These are phyloP conservation scores for Drosophila peninsularis DNA, from an alignment of 2,888 invertebrate genomes.

Conservation along the genomic window DNA sequence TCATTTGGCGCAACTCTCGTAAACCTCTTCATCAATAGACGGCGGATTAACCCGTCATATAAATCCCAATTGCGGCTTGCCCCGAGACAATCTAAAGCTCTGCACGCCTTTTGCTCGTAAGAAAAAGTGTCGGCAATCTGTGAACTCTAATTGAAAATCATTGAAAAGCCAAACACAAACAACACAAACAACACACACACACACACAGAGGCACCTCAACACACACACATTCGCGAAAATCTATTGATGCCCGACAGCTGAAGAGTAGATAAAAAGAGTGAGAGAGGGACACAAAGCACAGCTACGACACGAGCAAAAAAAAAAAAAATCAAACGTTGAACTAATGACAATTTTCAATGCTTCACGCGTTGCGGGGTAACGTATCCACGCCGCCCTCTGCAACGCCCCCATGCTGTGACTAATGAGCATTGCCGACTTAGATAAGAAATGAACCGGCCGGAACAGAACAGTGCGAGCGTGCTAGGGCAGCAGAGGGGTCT, in stretches of 20 bases:
- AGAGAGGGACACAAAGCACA: constrained; percentile 8
- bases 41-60: constrained; percentile 48
- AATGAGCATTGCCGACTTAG: constrained; percentile 73
- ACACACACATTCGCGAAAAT: constrained; percentile 1
- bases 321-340: constrained; percentile 70
- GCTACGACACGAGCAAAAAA: constrained; percentile 40
- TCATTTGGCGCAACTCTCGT: constrained; percentile 19
- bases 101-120: constrained; percentile 35
- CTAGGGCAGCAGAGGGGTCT: neutral
- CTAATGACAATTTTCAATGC: constrained; percentile 79
- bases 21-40: constrained; percentile 36
- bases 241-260: constrained; percentile 6
- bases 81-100: constrained; percentile 46
- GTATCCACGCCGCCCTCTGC: constrained; percentile 29
- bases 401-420: constrained; percentile 61
- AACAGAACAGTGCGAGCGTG: neutral
- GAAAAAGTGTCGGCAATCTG: constrained; percentile 60
- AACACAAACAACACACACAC: constrained; percentile 4
- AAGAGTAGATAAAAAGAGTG: constrained; percentile 1
- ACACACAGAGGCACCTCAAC: neutral
- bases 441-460: constrained; percentile 63
- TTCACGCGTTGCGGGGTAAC: constrained; percentile 58
- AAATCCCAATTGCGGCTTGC: constrained; percentile 47
- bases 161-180: constrained; percentile 60
- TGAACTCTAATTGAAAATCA: constrained; percentile 76